A percentile compares a stretch with the other conserved stretches of the same genome.
Evolutionary conservation across 2,888 invertebrate species (phyloP).

Genomic region (Chrysolina haemoptera): DNA sequence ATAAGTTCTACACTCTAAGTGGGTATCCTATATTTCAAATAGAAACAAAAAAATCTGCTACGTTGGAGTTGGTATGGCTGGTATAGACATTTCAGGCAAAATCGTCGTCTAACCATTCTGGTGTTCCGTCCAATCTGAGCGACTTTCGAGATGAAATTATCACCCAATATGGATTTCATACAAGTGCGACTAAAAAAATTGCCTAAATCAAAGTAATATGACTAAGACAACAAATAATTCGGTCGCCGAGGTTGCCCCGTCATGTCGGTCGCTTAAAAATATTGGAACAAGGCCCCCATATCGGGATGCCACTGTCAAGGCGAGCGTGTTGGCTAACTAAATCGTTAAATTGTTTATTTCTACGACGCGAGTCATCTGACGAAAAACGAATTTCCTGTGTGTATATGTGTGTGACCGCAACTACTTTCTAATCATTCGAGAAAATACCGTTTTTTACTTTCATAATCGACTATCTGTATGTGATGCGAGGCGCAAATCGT

Average conservation of each 20-base stretch:
- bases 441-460: conserved; percentile 20
- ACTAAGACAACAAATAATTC: neutral
- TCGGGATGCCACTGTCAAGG: conserved; percentile 18
- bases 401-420: neutral
- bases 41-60: no score
- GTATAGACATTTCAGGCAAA: no score
- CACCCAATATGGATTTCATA: no score
- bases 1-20: no score
- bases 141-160: no score
- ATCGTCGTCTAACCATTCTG: no score
- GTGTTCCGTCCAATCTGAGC: no score
- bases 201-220: neutral
- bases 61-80: no score
- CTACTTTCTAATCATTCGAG: conserved; percentile 19
- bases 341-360: conserved; percentile 10
- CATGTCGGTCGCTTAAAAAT: neutral
- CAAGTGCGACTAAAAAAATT: no score
- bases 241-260: neutral
- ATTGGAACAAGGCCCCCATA: conserved; percentile 14
- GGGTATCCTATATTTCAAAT: no score
- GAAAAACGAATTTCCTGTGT: conserved; percentile 11
- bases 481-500: neutral
- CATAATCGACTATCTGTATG: neutral
- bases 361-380: neutral
- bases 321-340: conserved; percentile 11